Evolutionary conservation across 2,888 invertebrate species (phyloP).

Genomic region (Thelaira solivaga): DNA sequence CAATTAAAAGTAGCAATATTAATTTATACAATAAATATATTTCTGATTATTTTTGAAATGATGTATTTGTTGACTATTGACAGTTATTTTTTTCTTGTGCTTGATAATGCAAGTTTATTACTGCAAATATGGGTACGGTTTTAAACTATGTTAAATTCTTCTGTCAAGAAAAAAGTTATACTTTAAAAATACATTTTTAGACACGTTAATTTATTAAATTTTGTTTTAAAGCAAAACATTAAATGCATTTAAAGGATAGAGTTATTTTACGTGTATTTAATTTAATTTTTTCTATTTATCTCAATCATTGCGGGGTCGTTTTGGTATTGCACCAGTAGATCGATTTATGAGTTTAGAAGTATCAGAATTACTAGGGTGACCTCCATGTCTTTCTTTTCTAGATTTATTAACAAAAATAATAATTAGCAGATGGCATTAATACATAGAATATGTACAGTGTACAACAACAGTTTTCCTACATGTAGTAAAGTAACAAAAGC

Average conservation of each 20-base stretch:
- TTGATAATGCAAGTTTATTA: too few species aligned
- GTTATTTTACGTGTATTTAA: not conserved
- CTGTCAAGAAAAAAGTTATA: too few species aligned
- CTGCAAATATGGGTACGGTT: too few species aligned
- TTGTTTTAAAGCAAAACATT: not conserved
- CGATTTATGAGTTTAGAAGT: constrained; percentile 47
- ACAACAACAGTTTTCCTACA: too few species aligned
- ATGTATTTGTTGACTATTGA: too few species aligned
- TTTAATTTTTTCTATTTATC: not conserved
- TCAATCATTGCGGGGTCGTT: constrained; percentile 65
- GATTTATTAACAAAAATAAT: not conserved
- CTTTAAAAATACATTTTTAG: not conserved
- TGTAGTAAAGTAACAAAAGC: too few species aligned
- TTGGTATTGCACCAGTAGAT: constrained; percentile 68
- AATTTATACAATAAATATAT: constrained; percentile 10
- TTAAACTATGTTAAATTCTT: too few species aligned
- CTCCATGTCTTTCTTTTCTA: constrained; percentile 38
- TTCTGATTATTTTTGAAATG: not conserved
- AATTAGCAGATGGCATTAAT: not conserved
- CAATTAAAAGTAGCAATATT: constrained; percentile 35
- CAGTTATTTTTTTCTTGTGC: too few species aligned
- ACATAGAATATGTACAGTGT: too few species aligned
- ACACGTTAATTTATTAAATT: too few species aligned
- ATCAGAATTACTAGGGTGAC: not conserved
- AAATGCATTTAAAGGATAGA: constrained; percentile 15